Conservation (phyloP, 2,113 vertebrate species). For the Motacilla tschutschensis region DNA sequence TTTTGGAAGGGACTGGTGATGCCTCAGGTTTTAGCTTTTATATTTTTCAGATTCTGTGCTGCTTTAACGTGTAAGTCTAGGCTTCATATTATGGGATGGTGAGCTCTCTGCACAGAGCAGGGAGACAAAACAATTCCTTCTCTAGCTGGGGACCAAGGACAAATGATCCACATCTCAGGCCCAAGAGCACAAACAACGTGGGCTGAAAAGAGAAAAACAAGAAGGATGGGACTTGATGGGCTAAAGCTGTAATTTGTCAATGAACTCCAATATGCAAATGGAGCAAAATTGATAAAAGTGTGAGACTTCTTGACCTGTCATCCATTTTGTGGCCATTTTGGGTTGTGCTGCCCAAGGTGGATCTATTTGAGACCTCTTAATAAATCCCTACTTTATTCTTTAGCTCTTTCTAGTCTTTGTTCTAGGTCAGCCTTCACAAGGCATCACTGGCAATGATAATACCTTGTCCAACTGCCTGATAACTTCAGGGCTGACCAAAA, state of each 20-base stretch:
- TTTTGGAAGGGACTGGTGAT: background rate
- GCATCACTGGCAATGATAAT: background rate
- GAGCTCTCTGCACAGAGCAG: background rate
- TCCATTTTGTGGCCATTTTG: background rate
- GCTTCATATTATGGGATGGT: rapidly evolving
- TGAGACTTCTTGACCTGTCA: rapidly evolving
- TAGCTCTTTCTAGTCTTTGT: background rate
- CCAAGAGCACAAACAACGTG: no score
- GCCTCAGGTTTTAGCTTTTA: background rate
- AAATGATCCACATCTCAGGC: no score
- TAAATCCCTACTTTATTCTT: background rate
- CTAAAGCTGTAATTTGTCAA: background rate
- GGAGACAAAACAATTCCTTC: background rate
- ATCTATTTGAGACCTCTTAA: background rate
- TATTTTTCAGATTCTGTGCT: background rate
- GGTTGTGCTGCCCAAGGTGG: background rate
- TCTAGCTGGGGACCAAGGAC: no score
- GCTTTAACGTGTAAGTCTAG: background rate
- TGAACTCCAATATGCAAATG: background rate
- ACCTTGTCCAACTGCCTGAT: background rate
- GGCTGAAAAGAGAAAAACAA: no score
- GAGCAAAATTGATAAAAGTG: background rate
- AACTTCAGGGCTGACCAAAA: background rate
- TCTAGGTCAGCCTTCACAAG: background rate
- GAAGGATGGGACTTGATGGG: background rate